A percentile compares a stretch with the other conserved stretches of the same genome.
Conservation (phyloP, 2,113 vertebrate genomes). For the Atrichornis clamosus region DNA sequence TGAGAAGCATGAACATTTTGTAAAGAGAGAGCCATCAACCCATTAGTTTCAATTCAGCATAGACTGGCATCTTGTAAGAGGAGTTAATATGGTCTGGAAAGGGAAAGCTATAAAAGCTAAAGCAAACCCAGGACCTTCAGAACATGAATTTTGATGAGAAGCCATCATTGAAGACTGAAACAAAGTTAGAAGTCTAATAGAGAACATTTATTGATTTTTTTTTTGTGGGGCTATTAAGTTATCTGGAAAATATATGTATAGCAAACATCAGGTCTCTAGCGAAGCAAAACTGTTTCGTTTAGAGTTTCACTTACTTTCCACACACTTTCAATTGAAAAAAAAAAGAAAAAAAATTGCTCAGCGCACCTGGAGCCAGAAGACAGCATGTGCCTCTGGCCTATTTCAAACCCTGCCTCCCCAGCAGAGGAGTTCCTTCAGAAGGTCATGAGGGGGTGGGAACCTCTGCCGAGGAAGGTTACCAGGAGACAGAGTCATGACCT, state of each 20-base stretch:
- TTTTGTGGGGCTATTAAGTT: neutral
- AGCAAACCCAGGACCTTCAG: neutral
- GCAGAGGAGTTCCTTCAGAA: neutral
- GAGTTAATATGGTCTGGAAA: neutral
- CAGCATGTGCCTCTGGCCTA: rapidly evolving
- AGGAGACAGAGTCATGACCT: neutral
- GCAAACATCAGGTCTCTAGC: neutral
- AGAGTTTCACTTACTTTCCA: neutral
- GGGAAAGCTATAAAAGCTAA: neutral
- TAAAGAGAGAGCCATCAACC: neutral
- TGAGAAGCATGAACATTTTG: neutral
- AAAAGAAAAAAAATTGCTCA: neutral
- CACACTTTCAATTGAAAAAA: neutral
- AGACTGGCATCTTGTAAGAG: neutral
- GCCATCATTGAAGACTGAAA: neutral
- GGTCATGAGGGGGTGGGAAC: neutral
- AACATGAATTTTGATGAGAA: neutral
- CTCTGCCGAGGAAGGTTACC: neutral
- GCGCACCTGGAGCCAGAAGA: neutral
- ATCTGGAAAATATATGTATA: neutral
- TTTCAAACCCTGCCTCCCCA: neutral
- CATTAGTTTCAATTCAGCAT: neutral
- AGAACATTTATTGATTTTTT: neutral
- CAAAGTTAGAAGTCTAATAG: neutral
- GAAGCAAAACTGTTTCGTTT: neutral